Base-by-base conservation (phyloP, 1,140 invertebrate genomes). In the Meloidogyne chitwoodi region DNA sequence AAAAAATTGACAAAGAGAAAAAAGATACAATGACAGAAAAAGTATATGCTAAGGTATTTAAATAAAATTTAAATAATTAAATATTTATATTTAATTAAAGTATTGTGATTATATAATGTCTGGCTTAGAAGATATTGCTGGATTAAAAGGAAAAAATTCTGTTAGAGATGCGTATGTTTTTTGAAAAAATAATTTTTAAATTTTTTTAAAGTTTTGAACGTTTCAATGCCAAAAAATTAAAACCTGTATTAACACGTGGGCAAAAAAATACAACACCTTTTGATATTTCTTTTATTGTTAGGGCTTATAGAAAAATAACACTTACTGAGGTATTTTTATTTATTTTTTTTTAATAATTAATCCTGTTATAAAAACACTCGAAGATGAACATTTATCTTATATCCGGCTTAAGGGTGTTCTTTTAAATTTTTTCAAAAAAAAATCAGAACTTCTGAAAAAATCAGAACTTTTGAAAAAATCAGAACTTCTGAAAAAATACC, bases 261-360 rank as follows among this genome's bases (percentile, higher is more conserved):
- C 64, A 78, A 61, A 75, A 76, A 44, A 34, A 72, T 22, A 38
- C 56, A 27, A 78, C 75, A 22, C 44, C n/a, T 26, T 83, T 85
- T 61, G 82, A 83, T 71, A 81, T 80, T n/a, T 83, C 82, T 16
- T 63, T 63, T 14, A 87, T 84, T 44, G 68, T 87, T 14, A 61
- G 83, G 14, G 85, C 83, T 24, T 84, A 84, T 67, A 84, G 73
- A 27, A 84, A 84, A 65, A 81, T 84, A 27, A 80, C 83, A 26
- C 61, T 84, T 6, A 61, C 78, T 41, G 83, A 84, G 56, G 83
- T 85, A 19, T 38, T 38, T 38, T 38, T 38, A 10, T 38, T 0
- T 0, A 38, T 38, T 38, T 38, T 38, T n/a, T n/a, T n/a, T n/a
- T n/a, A n/a, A n/a, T n/a, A n/a, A n/a, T n/a, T n/a, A n/a, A n/a